These are phyloP conservation scores for Lithophane socia DNA, from an alignment of 2,888 invertebrate genomes.

Conservation along the genomic window DNA sequence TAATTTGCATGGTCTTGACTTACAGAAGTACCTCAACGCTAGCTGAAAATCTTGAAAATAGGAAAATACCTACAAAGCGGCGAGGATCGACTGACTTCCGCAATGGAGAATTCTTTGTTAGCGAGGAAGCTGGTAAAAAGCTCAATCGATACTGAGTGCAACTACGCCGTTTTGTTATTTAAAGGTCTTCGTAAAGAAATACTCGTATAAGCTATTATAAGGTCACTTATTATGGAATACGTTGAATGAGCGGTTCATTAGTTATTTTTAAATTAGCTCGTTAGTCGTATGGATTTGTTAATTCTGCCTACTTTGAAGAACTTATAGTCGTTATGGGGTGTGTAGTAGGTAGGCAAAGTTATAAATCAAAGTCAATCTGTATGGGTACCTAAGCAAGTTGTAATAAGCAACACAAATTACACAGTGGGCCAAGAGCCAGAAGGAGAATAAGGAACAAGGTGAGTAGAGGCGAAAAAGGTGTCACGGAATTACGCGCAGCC, in stretches of 20 bases:
- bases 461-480: too few species aligned
- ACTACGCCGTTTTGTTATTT: constrained; percentile 7
- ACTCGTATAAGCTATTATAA: background rate
- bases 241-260: background rate
- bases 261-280: background rate
- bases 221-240: background rate
- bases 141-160: constrained; percentile 26
- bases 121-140: constrained; percentile 43
- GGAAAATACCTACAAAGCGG: constrained; percentile 41
- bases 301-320: background rate
- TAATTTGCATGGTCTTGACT: too few species aligned
- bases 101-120: constrained; percentile 55
- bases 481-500: too few species aligned
- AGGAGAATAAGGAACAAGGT: too few species aligned
- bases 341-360: too few species aligned
- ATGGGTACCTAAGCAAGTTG: too few species aligned
- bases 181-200: constrained; percentile 20
- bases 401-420: too few species aligned
- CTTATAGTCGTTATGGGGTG: too few species aligned
- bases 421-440: too few species aligned
- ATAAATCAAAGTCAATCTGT: too few species aligned
- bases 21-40: constrained; percentile 47
- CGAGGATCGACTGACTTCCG: constrained; percentile 4
- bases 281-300: constrained; percentile 6
- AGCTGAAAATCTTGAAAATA: constrained; percentile 52